Base-by-base conservation (phyloP, 2,888 invertebrate genomes). In the Clunio marinus region DNA sequence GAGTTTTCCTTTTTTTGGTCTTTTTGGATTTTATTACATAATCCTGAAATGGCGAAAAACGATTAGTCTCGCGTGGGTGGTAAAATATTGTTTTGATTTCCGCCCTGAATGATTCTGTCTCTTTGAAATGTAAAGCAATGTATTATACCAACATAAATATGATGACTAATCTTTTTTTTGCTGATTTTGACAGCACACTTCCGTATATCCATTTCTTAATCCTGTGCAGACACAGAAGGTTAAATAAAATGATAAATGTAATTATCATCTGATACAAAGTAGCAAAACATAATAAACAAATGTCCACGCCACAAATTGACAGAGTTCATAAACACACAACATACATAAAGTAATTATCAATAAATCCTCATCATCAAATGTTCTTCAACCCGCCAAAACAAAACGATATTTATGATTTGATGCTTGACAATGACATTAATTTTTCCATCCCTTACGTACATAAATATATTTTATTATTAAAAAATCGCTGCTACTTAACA, bases 201-300 rank as follows among this genome's bases (percentile, higher is more conserved):
- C 32, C 32, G 10, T 7, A 32, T 10, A 7, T 7, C 32, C 32
- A 32, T 32, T 32, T 7, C 32, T 32, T 32, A 32, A 32, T 7
- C 32, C 32, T 32, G 32, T 32, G 4, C 10, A 10, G 10, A 32
- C 4, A 32, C 32, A 32, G 32, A 32, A 32, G 32, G 32, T 7
- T 13, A 17, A 24, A 17, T 10, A 55, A 55, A 25, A 55, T 55
- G 55, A 55, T 55, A 55, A 55, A 55, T 55, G 55, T 24, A 22
- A 55, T 55, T 55, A 55, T 55, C 55, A 55, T 55, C 25, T 24
- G 32, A 7, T 32, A 7, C 10, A 7, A 10, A 4, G 32, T 32
- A 7, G 4, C 10, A 7, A 7, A 10, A 10, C 32, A 32, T 7
- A 32, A 7, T 32, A 32, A 7, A 32, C 32, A 4, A 32, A 7